These are phyloP conservation scores for Cataglyphis hispanica DNA, from an alignment of 1,140 invertebrate species.

Conservation along the genomic window DNA sequence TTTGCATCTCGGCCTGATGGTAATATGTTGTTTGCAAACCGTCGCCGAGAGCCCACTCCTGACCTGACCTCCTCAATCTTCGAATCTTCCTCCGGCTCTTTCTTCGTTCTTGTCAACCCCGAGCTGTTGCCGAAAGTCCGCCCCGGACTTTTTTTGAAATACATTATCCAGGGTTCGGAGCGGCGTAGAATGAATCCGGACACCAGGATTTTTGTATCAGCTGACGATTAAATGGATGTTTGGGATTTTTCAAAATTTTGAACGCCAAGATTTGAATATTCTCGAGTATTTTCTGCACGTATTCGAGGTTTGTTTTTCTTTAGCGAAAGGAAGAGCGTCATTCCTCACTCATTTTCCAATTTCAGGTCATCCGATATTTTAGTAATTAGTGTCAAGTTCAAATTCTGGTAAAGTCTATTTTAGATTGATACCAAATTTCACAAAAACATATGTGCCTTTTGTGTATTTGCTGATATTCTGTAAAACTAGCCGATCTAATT, in stretches of 20 bases:
- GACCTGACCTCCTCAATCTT: constrained; percentile 60
- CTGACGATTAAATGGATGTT: neutral
- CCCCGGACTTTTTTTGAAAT: neutral
- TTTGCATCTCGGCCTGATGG: neutral
- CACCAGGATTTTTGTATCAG: neutral
- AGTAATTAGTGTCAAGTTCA: neutral
- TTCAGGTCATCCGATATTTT: neutral
- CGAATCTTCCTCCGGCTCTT: neutral
- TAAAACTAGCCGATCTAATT: neutral
- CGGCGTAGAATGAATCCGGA: neutral
- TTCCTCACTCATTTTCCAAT: neutral
- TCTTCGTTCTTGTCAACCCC: neutral
- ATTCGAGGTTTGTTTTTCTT: neutral
- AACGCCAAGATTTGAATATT: neutral
- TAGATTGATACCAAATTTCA: neutral
- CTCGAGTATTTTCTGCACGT: neutral
- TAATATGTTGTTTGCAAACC: no score
- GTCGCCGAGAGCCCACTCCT: neutral
- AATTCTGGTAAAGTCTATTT: neutral
- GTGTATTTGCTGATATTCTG: neutral
- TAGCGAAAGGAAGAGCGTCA: neutral
- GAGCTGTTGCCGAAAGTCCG: neutral
- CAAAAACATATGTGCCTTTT: neutral
- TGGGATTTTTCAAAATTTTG: neutral
- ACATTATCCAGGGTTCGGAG: neutral